Evolutionary conservation across 2,113 vertebrate genomes (phyloP), one percentile per base, ranked within the genome.

Genomic region (Scytalopus superciliaris): DNA sequence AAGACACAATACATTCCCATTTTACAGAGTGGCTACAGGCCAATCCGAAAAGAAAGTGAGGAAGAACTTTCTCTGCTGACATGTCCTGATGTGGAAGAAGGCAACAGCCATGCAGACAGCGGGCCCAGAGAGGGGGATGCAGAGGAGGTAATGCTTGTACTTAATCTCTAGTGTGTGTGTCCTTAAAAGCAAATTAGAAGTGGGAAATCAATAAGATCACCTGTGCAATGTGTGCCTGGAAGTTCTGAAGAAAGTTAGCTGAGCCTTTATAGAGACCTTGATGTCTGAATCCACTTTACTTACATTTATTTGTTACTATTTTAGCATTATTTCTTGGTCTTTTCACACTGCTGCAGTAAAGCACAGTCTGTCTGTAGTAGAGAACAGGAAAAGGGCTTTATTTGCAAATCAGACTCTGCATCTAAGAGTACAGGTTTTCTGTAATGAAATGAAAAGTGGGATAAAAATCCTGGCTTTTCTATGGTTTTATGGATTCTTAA

Each of bases 11-110:
- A 0, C 6, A 9, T 88, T 82, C 55, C 22, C 15, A 11, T 94
- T 94, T 88, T 76, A 49, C 87, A 99, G 99, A 94, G 98, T 93
- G 99, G 99, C 24, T 99, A 99, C 94, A 99, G 99, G 31, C 98
- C 99, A 3, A 96, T 99, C 37, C 98, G 99, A 31, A 98, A 98
- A 22, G 98, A 98, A 85, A 99, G 99, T 3, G 99, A 99, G 60
- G 99, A 99, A 63, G 99, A 99, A 19, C 95, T 99, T 44, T 98
- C 97, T 82, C 94, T 99, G 39, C 94, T 99, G 97, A 98, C 98
- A 3, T 87, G 95, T 89, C 98, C 98, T 19, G 99, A 99, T 78
- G 87, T 99, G 24, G 99, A 99, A 79, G 99, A 99, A 91, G 99
- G 99, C 35, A 93, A 17, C 86, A 97, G 60, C 92, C 98, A 97